Conservation (phyloP, 2,888 invertebrate species). For the Aricia artaxerxes region DNA sequence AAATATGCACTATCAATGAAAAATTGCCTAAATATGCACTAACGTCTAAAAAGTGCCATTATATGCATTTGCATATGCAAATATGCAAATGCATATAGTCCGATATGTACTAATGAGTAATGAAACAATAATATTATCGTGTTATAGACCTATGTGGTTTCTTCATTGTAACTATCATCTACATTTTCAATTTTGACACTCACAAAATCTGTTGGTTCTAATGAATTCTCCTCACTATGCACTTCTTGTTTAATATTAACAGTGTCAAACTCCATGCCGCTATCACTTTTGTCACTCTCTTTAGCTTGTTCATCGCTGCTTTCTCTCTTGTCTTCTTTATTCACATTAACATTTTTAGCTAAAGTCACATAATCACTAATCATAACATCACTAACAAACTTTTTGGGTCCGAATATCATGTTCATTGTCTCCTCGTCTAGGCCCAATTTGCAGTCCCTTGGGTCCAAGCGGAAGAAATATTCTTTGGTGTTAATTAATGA, state of each 20-base stretch:
- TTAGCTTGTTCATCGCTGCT: conserved; percentile 36
- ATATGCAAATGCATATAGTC: too few relatives aligned
- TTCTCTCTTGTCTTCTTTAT: conserved; percentile 35
- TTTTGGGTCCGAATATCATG: conserved; percentile 66
- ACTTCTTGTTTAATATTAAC: conserved; percentile 42
- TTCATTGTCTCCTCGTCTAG: conserved; percentile 64
- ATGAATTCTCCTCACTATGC: conserved; percentile 45
- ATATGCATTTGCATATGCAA: too few relatives aligned
- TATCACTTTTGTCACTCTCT: conserved; percentile 38
- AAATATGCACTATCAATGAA: too few relatives aligned
- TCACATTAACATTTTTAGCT: conserved; percentile 43
- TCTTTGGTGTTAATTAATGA: conserved; percentile 53
- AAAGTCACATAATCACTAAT: conserved; percentile 56
- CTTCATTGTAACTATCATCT: conserved; percentile 45
- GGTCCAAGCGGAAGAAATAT: conserved; percentile 62
- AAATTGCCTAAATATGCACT: too few relatives aligned
- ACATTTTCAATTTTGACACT: conserved; percentile 70
- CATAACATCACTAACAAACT: conserved; percentile 48
- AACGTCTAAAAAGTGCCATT: too few relatives aligned
- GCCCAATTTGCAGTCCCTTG: conserved; percentile 63
- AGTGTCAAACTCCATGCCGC: conserved; percentile 40
- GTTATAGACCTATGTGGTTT: not conserved
- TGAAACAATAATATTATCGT: too few relatives aligned
- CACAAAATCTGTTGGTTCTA: conserved; percentile 72
- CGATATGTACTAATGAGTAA: too few relatives aligned